phyloP scores from a whole-genome alignment of 1,140 invertebrate genomes.

The Dreissena rostriformis region DNA sequence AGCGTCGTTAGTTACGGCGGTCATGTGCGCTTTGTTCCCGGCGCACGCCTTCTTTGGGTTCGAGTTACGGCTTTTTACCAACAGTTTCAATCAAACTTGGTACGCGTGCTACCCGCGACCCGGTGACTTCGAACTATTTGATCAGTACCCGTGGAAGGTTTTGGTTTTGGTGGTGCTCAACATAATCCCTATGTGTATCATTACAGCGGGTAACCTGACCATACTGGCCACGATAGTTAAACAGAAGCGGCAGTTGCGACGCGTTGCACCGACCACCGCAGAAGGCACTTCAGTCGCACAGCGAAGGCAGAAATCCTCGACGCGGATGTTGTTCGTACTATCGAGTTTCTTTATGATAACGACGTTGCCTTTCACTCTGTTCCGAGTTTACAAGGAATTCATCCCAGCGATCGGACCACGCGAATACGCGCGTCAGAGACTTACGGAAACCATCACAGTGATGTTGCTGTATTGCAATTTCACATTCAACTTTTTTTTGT shows the following conservation, averaged over 20 bases:
- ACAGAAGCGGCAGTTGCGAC: neutral
- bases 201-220: slow-evolving; percentile 3
- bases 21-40: neutral
- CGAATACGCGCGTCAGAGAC: neutral
- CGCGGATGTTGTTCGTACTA: neutral
- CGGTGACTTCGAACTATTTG: neutral
- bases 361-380: neutral
- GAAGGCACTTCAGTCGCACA: neutral
- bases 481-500: slow-evolving; percentile 23
- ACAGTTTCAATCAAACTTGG: neutral
- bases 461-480: neutral
- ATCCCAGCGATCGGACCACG: neutral
- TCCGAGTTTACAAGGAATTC: neutral
- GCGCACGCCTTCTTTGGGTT: neutral
- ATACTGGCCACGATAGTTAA: neutral
- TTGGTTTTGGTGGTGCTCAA: slow-evolving; percentile 2
- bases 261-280: neutral
- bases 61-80: neutral
- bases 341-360: slow-evolving; percentile 9
- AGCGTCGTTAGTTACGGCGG: neutral
- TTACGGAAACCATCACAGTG: neutral
- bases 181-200: neutral
- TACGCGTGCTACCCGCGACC: neutral
- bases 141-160: neutral
- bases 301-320: neutral